Percentiles rank a stretch among this genome's conserved stretches.
phyloP scores from a whole-genome alignment of 2,797 vertebrate genomes.

The Bovichtus diacanthus region DNA sequence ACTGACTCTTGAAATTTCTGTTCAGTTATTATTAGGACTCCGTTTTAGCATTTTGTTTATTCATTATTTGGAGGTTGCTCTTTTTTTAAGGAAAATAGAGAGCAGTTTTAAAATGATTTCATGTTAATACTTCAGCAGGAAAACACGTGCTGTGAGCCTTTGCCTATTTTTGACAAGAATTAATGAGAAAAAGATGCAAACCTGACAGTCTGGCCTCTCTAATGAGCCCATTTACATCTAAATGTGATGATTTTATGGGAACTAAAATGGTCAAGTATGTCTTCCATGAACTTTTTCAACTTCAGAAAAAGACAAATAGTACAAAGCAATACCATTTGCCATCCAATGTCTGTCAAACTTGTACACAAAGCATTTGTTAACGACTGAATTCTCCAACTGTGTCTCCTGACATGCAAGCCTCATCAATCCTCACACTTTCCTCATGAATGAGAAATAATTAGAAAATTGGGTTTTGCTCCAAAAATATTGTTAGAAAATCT shows the following conservation, averaged over 20 bases:
- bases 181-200: conserved; percentile 70
- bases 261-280: conserved; percentile 47
- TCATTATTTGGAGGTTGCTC: neutral
- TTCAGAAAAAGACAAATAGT: conserved; percentile 19
- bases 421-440: conserved; percentile 27
- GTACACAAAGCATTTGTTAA: conserved; percentile 8
- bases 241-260: conserved; percentile 72
- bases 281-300: conserved; percentile 16
- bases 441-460: conserved; percentile 31
- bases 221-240: conserved; percentile 76
- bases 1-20: neutral
- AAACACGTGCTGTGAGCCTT: neutral
- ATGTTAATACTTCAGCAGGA: neutral
- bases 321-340: neutral
- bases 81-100: neutral
- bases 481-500: conserved; percentile 48
- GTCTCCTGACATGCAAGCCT: conserved; percentile 11
- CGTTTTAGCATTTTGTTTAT: neutral
- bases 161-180: conserved; percentile 49
- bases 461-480: conserved; percentile 31
- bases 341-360: neutral
- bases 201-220: conserved; percentile 46
- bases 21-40: neutral
- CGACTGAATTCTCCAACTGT: conserved; percentile 5
- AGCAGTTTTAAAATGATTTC: neutral